These are phyloP conservation scores for Mamestra configurata DNA, from an alignment of 1,140 invertebrate species.

Conservation along the genomic window DNA sequence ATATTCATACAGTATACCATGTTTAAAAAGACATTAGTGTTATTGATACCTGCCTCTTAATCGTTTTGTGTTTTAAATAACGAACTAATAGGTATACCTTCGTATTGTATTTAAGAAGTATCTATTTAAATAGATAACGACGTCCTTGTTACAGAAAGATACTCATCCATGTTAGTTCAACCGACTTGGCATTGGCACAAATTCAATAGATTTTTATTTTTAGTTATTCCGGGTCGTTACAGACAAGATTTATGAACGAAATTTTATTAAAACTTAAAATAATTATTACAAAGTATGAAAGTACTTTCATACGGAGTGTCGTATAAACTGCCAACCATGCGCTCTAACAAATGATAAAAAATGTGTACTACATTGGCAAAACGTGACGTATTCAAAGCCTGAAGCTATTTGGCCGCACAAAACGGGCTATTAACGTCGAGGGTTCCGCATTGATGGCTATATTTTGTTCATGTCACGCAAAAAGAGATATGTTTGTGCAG, in stretches of 20 bases:
- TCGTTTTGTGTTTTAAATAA: background rate
- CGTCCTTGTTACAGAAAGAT: conserved; percentile 53
- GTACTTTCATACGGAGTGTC: background rate
- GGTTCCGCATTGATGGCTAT: conserved; percentile 57
- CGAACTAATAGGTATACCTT: background rate
- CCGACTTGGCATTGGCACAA: conserved; percentile 64
- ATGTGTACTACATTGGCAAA: conserved; percentile 5
- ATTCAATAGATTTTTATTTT: conserved; percentile 74
- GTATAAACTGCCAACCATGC: background rate
- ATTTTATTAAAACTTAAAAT: background rate
- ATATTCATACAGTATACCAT: background rate
- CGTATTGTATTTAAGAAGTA: background rate
- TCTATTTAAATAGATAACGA: conserved; percentile 3
- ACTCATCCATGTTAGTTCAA: conserved; percentile 61
- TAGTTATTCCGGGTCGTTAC: conserved; percentile 57
- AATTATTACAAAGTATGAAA: conserved; percentile 1
- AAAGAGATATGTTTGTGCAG: conserved; percentile 58
- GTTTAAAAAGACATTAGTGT: conserved; percentile 20
- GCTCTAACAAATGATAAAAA: conserved; percentile 19
- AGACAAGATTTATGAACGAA: conserved; percentile 11
- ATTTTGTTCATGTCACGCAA: conserved; percentile 57
- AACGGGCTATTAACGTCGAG: conserved; percentile 63
- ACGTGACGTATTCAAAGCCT: conserved; percentile 43
- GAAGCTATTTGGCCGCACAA: conserved; percentile 63
- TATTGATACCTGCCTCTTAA: background rate